A percentile compares a stretch with the other conserved stretches of the same genome.
These are phyloP conservation scores for Cyprinodon diabolis DNA, from an alignment of 2,797 vertebrate genomes.

Conservation along the genomic window DNA sequence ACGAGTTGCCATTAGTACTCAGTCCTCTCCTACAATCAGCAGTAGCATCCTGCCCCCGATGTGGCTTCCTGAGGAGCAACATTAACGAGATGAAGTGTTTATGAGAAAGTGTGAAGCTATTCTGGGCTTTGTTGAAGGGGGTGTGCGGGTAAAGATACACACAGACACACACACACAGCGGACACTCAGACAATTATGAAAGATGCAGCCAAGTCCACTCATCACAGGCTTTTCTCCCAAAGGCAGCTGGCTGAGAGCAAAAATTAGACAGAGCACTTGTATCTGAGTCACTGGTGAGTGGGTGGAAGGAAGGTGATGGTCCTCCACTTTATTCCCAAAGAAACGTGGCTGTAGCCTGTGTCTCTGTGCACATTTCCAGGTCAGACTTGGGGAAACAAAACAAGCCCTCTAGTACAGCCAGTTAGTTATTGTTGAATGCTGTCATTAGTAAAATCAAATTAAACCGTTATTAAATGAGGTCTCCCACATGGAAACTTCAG, in stretches of 20 bases:
- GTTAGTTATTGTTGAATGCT: background rate
- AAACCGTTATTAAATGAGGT: no score
- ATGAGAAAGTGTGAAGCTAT: conserved; percentile 63
- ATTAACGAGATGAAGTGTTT: conserved; percentile 62
- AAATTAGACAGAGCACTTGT: conserved; percentile 37
- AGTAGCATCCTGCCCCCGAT: conserved; percentile 24
- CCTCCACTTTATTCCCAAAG: conserved; percentile 20
- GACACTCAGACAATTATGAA: conserved; percentile 49
- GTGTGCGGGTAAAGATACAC: conserved; percentile 4
- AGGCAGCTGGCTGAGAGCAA: conserved; percentile 42
- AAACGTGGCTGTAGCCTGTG: background rate
- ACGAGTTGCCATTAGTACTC: conserved; percentile 45
- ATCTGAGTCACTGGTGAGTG: conserved; percentile 70
- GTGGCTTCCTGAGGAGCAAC: conserved; percentile 29
- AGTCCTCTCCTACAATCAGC: conserved; percentile 60
- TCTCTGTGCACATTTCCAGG: background rate
- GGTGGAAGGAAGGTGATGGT: conserved; percentile 50
- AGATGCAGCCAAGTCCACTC: conserved; percentile 61
- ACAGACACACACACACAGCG: conserved; percentile 20
- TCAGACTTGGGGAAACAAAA: background rate
- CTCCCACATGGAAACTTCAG: no score
- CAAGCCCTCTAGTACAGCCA: background rate
- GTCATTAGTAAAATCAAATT: background rate
- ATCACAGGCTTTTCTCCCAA: conserved; percentile 42
- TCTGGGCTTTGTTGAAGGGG: conserved; percentile 52